These are phyloP conservation scores for Agapornis roseicollis DNA, from an alignment of 2,113 vertebrate species.

Conservation along the genomic window DNA sequence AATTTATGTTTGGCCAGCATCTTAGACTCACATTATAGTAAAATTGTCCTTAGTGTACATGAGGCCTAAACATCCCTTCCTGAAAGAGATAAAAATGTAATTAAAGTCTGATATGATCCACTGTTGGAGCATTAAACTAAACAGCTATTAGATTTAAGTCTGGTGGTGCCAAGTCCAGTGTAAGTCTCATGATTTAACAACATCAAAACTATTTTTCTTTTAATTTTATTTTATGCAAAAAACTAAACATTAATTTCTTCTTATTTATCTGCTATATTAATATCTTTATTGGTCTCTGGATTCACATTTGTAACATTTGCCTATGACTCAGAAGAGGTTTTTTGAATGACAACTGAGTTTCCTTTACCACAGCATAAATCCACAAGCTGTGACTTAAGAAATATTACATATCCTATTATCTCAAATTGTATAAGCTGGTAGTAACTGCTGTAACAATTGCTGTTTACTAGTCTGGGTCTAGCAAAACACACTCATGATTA, in stretches of 20 bases:
- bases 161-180: neutral
- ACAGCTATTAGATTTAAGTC: neutral
- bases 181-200: neutral
- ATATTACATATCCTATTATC: neutral
- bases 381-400: neutral
- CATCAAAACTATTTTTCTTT: neutral
- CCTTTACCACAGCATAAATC: neutral
- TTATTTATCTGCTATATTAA: neutral
- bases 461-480: neutral
- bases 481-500: neutral
- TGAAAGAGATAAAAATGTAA: slow-evolving; percentile 23
- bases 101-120: neutral
- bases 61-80: neutral
- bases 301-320: neutral
- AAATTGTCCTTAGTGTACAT: neutral
- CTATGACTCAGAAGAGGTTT: neutral
- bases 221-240: neutral
- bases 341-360: neutral
- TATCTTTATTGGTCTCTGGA: neutral
- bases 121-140: neutral
- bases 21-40: neutral
- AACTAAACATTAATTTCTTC: neutral
- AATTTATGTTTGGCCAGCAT: neutral
- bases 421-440: neutral
- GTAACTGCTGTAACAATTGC: neutral